Evolutionary conservation across 2,888 invertebrate species (phyloP).

Genomic region (Acrocyrtus sp.): DNA sequence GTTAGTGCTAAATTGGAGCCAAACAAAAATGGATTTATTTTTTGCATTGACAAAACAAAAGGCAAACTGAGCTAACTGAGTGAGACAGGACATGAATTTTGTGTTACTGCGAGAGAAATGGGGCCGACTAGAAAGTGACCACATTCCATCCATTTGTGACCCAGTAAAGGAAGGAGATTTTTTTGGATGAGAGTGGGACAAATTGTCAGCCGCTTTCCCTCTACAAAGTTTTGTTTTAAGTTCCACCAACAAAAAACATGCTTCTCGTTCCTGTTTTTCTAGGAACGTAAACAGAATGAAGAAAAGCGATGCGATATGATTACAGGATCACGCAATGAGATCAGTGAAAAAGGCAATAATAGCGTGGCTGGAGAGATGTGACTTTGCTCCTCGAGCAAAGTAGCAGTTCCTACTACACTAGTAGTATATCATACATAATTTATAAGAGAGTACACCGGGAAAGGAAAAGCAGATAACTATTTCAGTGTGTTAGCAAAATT

Average conservation of each 20-base stretch:
- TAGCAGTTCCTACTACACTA: neutral
- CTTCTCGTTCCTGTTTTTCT: no score
- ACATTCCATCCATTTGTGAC: slow-evolving; percentile 11
- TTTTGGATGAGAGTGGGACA: neutral
- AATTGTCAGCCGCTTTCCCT: neutral
- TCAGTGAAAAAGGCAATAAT: neutral
- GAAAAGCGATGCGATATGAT: neutral
- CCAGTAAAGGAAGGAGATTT: neutral
- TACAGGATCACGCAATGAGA: neutral
- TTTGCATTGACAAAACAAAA: no score
- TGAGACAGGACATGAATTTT: no score
- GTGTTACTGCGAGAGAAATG: no score
- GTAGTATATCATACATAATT: neutral
- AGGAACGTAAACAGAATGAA: neutral
- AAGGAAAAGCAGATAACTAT: neutral
- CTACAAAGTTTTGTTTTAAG: no score
- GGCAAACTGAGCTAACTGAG: no score
- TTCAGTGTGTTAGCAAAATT: neutral
- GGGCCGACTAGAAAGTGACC: slow-evolving; percentile 9
- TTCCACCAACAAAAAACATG: no score
- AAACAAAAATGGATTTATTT: no score
- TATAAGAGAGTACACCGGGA: neutral
- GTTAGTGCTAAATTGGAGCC: no score
- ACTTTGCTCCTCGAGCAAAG: neutral
- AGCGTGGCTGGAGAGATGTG: no score